phyloP scores from a whole-genome alignment of 2,888 invertebrate species.

The Chesias legatella region DNA sequence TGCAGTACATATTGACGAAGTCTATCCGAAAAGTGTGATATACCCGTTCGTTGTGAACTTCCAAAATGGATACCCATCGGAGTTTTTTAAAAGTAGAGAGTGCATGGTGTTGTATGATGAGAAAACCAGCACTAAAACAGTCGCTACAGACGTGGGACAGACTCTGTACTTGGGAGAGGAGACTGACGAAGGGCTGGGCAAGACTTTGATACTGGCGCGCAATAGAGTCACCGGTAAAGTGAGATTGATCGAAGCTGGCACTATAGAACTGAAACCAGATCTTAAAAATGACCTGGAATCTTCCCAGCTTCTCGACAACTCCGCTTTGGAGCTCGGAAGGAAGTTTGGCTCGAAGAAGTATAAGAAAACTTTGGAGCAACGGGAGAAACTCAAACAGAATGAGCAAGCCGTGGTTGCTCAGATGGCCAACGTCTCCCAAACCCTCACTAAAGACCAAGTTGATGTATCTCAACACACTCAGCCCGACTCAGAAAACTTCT shows the following conservation, averaged over 20 bases:
- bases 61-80: slow-evolving; percentile 59
- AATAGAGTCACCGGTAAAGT: slow-evolving; percentile 61
- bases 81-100: slow-evolving; percentile 40
- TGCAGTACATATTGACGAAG: slow-evolving; percentile 52
- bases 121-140: slow-evolving; percentile 35
- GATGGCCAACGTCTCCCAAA: slow-evolving; percentile 75
- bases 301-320: slow-evolving; percentile 42
- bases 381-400: slow-evolving; percentile 80
- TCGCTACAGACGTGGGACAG: slow-evolving; percentile 43
- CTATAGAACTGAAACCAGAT: slow-evolving; percentile 50
- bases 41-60: slow-evolving; percentile 54
- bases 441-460: slow-evolving; percentile 47
- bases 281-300: slow-evolving; percentile 37
- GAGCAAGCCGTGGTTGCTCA: slow-evolving; percentile 79
- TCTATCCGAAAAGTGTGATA: slow-evolving; percentile 40
- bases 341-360: slow-evolving; percentile 84
- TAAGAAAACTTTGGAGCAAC: slow-evolving; percentile 81
- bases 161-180: slow-evolving; percentile 59
- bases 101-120: slow-evolving; percentile 46
- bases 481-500: slow-evolving; percentile 59
- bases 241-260: slow-evolving; percentile 50
- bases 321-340: slow-evolving; percentile 72
- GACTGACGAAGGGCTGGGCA: slow-evolving; percentile 43
- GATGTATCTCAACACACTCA: slow-evolving; percentile 56
- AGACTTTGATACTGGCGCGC: slow-evolving; percentile 51